Evolutionary conservation across 2,888 invertebrate genomes (phyloP), one percentile per base, ranked within the genome.

Genomic region (Bellardia pandia): DNA sequence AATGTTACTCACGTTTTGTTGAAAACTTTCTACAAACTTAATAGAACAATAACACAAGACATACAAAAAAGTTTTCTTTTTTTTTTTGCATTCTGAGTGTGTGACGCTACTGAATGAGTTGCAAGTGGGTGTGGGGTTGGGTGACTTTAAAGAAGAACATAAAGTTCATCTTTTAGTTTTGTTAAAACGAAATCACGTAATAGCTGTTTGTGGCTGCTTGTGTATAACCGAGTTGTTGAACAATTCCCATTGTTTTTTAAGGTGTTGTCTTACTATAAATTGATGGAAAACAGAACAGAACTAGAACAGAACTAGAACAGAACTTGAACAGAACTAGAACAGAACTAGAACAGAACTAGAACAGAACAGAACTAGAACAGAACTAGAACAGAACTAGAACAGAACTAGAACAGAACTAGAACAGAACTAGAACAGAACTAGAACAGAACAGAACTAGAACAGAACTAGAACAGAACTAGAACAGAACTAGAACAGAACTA

Each of bases 1-100:
- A 68, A 58, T 66, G 48, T 85, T 53, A 68, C 85, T 84, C 86
- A 80, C 86, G 84, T 84, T 86, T 71, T 79, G 72, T 48, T 60
- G 1, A 37, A 58, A 71, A 58, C 40, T 56, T 75, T 69, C 42
- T 58, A 48, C 62, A 80, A 84, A 84, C 72, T 81, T 80, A 77
- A 79, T 79, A 72, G 60, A 75, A 86, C 66, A 75, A 82, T 60
- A 74, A 60, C 51, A 56, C 45, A 75, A 78, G 62, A 9, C 64
- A 79, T 48, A 79, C 64, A 83, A 9, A 85, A 85, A 64, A 69
- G 42, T 71, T 68, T 78, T 30, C 51, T 76, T 64, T 6, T 71
- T 60, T 75, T 14, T 71, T 68, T 78, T 30, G 40, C 71, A 56
- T 6, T 71, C 51, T 75, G 14, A 48, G n/a, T 60, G 30, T 48